Evolutionary conservation across 1,140 invertebrate genomes (phyloP), one percentile per base, ranked within the genome.

Genomic region (Papilio machaon): DNA sequence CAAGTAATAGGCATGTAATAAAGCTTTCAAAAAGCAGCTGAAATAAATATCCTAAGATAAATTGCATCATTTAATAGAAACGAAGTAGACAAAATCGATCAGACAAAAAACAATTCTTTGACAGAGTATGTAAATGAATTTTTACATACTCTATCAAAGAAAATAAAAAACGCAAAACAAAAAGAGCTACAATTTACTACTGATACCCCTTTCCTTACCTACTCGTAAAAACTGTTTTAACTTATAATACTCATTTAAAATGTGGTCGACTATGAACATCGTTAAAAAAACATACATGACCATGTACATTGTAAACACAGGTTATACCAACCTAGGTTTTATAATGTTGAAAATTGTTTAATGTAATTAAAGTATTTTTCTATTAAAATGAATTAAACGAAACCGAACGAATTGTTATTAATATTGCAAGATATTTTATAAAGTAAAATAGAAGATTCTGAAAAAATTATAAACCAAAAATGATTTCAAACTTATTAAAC

Each of bases 1-100:
- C 64, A 67, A 70, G 64, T 70, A 70, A 70, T 70, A 70, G 64
- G 23, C 30, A 35, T 15, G 35, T 70, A 17, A 70, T 70, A 6
- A 11, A 2, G 5, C 23, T 35, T 35, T 35, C 23, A 35, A 11
- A 35, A 3, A 38, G 30, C 5, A 4, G 13, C 13, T 23, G 11
- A 30, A 38, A 5, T 35, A 1, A 11, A 1, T 38, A 58, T n/a
- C 17, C 2, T 70, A 64, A 64, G n/a, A 64, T 64, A 23, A 52
- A 58, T 58, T 23, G 23, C 60, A 64, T 30, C 10, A 30, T 64
- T 64, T 64, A 30, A 30, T 30, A 64, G 10, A 35, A 64, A 64
- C 15, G 6, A 52, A 58, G 8, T 19, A 58, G 17, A 9, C 8
- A 5, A 58, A 58, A 17, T 58, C 17, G 15, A n/a, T 58, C 54